Evolutionary conservation across 2,113 vertebrate genomes (phyloP).

Genomic region (Lonchura striata): DNA sequence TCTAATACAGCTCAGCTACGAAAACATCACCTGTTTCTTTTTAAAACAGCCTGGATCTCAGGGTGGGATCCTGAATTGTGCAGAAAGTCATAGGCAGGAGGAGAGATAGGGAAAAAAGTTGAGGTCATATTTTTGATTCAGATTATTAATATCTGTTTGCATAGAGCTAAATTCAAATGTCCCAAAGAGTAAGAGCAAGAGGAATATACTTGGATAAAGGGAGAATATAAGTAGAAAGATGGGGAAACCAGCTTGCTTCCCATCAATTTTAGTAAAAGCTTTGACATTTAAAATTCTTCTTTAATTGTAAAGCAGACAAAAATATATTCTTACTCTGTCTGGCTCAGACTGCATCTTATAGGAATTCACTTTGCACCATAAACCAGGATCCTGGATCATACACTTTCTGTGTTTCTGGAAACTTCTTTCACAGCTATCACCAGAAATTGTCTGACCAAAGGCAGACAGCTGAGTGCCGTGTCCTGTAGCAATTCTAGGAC

Average conservation of each 20-base stretch:
- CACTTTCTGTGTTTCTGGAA: not conserved
- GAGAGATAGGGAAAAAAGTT: not conserved
- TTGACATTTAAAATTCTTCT: not conserved
- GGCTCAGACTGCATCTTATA: not conserved
- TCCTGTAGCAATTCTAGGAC: not conserved
- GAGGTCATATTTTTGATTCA: not conserved
- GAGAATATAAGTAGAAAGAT: not conserved
- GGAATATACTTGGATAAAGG: not conserved
- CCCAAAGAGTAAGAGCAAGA: not conserved
- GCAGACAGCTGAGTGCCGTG: not conserved
- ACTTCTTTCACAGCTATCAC: not conserved
- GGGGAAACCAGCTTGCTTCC: not conserved
- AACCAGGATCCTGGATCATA: not conserved
- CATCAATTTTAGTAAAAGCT: not conserved
- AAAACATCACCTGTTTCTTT: conserved; percentile 46
- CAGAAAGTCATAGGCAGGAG: not conserved
- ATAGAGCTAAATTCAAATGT: not conserved
- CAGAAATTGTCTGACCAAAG: not conserved
- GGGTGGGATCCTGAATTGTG: not conserved
- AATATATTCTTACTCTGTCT: not conserved
- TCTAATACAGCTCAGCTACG: conserved; percentile 34
- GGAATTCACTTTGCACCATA: not conserved
- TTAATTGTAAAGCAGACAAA: not conserved
- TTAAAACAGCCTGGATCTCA: not conserved
- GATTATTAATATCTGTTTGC: not conserved